phyloP scores from a whole-genome alignment of 2,888 invertebrate species.

The Pyrrhosoma nymphula region DNA sequence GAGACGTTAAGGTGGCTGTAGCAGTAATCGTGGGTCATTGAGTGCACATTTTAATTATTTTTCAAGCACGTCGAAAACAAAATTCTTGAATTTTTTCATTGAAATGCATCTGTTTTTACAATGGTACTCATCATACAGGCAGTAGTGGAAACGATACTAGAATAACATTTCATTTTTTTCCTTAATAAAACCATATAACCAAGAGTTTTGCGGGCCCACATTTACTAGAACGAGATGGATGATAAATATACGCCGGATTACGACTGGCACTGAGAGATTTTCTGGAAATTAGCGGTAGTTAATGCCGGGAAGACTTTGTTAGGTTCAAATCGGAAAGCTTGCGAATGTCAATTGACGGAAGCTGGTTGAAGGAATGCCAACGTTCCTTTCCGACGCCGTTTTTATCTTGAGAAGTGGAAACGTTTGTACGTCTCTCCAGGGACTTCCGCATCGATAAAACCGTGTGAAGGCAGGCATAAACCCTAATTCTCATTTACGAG shows the following conservation, averaged over 20 bases:
- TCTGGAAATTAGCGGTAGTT: not conserved
- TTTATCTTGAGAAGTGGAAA: not conserved
- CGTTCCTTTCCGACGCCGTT: not conserved
- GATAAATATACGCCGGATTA: not conserved
- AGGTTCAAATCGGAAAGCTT: not conserved
- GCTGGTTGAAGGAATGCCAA: not conserved
- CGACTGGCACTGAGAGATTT: not conserved
- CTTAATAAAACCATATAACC: no score
- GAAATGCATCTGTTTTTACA: no score
- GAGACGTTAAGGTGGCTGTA: not conserved
- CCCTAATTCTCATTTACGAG: constrained; percentile 3
- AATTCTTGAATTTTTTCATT: no score
- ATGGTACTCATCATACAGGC: no score
- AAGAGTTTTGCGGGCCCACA: no score
- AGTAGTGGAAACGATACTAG: no score
- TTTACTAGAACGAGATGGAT: not conserved
- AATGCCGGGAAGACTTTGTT: not conserved
- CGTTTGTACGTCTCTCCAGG: not conserved
- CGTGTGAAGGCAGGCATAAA: not conserved
- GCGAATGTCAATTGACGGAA: not conserved
- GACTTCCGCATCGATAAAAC: not conserved
- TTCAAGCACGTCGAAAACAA: no score
- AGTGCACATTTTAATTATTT: no score
- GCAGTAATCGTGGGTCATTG: no score
- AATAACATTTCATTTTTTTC: no score